Percentiles rank a stretch among this genome's conserved stretches.
Evolutionary conservation across 2,113 vertebrate species (phyloP).

Genomic region (Rattus rattus): DNA sequence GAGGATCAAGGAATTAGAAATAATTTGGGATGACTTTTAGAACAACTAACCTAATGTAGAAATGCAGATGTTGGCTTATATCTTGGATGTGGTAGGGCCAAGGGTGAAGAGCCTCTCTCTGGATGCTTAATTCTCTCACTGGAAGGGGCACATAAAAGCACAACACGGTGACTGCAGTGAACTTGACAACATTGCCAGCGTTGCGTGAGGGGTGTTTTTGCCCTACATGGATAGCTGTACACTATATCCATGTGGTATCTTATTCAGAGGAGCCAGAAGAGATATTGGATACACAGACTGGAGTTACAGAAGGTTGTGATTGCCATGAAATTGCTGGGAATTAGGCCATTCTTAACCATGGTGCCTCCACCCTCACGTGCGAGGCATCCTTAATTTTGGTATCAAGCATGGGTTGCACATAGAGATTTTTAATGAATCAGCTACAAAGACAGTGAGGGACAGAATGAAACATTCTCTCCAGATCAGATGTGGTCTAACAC

Average conservation of each 20-base stretch:
- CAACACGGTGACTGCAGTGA: not conserved
- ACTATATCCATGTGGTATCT: not conserved
- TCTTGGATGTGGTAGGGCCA: not conserved
- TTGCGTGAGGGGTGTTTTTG: not conserved
- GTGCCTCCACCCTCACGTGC: not conserved
- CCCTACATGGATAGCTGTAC: not conserved
- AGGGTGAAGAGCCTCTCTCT: not conserved
- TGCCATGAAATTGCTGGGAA: not conserved
- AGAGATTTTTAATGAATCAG: not conserved
- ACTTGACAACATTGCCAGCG: not conserved
- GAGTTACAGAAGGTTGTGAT: not conserved
- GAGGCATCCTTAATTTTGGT: not conserved
- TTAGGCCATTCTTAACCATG: not conserved
- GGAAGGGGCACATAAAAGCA: not conserved
- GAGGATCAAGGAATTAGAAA: constrained; percentile 33
- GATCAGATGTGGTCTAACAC: not conserved
- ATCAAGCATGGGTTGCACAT: not conserved
- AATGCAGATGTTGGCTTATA: not conserved
- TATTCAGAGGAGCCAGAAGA: not conserved
- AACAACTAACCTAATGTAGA: not conserved
- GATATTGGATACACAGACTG: not conserved
- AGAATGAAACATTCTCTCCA: not conserved
- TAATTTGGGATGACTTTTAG: constrained; percentile 21
- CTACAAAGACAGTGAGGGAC: not conserved
- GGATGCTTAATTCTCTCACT: not conserved